A percentile compares a stretch with the other conserved stretches of the same genome.
phyloP scores from a whole-genome alignment of 1,140 invertebrate species.

The Drosophila bifasciata region DNA sequence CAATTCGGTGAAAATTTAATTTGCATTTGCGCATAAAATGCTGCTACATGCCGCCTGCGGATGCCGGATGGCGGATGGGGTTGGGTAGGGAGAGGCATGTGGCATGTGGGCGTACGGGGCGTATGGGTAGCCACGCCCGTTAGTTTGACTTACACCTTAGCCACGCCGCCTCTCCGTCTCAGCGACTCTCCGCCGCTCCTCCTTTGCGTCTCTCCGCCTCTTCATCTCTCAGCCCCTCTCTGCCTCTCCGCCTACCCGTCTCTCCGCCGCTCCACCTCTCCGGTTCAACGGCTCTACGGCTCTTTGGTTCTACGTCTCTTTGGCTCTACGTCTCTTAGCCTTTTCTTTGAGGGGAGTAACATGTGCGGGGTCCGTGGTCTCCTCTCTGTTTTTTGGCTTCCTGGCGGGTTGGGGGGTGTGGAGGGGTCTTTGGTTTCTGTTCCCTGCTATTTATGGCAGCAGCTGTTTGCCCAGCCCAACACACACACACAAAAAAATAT shows the following conservation, averaged over 20 bases:
- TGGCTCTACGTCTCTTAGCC: background rate
- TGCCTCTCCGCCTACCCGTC: constrained; percentile 2
- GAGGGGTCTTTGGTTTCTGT: too few relatives aligned
- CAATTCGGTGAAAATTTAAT: constrained; percentile 73
- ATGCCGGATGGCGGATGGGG: constrained; percentile 12
- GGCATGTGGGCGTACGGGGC: background rate
- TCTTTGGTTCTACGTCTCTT: background rate
- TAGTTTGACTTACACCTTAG: constrained; percentile 60
- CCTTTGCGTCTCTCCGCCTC: background rate
- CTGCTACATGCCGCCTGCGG: constrained; percentile 37
- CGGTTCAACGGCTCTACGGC: too few relatives aligned
- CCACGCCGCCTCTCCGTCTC: constrained; percentile 4
- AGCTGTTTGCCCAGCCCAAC: constrained; percentile 52
- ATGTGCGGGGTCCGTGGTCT: constrained; percentile 32
- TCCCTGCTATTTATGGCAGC: constrained; percentile 69
- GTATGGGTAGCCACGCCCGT: constrained; percentile 29
- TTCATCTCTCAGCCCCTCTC: background rate
- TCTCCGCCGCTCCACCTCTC: background rate
- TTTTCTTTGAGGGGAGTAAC: constrained; percentile 31
- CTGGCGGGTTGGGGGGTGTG: background rate
- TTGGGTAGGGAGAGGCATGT: too few relatives aligned
- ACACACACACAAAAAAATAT: constrained; percentile 12
- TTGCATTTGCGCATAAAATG: constrained; percentile 80
- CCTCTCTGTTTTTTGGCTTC: constrained; percentile 1
- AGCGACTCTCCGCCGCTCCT: too few relatives aligned